Conservation (phyloP, 2,113 vertebrate genomes). For the Sylvia atricapilla region DNA sequence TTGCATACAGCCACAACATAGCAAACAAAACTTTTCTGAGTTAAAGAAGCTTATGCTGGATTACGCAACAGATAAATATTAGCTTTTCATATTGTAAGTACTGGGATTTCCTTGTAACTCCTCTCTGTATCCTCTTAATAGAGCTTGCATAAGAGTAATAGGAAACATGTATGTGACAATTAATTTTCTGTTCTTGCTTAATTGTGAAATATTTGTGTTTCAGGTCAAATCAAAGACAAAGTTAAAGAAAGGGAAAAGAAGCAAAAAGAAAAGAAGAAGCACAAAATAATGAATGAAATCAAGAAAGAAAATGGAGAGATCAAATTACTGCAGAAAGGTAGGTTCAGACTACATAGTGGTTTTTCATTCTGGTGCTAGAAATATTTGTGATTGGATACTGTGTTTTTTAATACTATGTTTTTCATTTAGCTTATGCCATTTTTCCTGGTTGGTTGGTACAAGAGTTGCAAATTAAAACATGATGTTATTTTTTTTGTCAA, state of each 20-base stretch:
- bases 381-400: not conserved
- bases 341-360: not conserved
- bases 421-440: not conserved
- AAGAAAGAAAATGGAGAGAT: constrained; percentile 96
- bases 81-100: constrained; percentile 8
- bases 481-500: not conserved
- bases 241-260: constrained; percentile 84
- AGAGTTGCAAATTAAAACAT: not conserved
- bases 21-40: not conserved
- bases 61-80: constrained; percentile 19
- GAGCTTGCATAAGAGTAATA: not conserved
- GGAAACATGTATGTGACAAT: not conserved
- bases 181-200: constrained; percentile 1
- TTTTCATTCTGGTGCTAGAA: not conserved
- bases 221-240: constrained; percentile 89
- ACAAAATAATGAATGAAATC: constrained; percentile 89
- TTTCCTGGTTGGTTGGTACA: not conserved
- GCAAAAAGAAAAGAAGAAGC: constrained; percentile 89
- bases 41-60: not conserved
- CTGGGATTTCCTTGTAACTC: constrained; percentile 19
- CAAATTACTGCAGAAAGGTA: constrained; percentile 90
- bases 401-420: not conserved
- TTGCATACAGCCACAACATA: not conserved
- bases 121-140: constrained; percentile 3
- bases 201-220: constrained; percentile 54